phyloP scores from a whole-genome alignment of 2,113 vertebrate species.

The Siniperca chuatsi region DNA sequence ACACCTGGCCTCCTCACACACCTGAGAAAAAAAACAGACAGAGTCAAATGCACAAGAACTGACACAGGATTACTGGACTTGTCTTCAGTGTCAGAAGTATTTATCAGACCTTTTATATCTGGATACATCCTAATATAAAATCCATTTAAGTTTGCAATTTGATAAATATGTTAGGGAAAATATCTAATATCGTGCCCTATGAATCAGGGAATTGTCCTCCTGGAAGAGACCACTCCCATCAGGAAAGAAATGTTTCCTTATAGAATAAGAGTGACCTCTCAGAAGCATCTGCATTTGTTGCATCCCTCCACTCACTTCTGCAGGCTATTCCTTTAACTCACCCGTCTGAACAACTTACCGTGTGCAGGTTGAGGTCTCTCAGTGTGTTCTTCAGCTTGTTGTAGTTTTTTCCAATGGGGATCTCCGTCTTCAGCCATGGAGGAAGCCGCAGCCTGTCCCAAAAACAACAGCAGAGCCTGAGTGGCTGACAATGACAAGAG shows the following conservation, averaged over 20 bases:
- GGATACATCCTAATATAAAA: not conserved
- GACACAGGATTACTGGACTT: not conserved
- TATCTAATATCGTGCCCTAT: too few relatives aligned
- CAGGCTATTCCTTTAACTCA: not conserved
- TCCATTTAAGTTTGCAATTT: not conserved
- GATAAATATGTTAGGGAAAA: too few relatives aligned
- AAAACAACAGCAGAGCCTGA: slow-evolving; percentile 10
- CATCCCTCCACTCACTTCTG: not conserved
- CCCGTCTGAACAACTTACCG: slow-evolving; percentile 82
- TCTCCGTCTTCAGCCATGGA: slow-evolving; percentile 97
- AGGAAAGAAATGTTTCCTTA: too few relatives aligned
- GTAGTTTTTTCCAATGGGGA: slow-evolving; percentile 97
- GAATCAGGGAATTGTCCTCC: too few relatives aligned
- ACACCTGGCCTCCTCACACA: slow-evolving; percentile 97
- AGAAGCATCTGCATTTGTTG: not conserved
- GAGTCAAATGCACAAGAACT: not conserved
- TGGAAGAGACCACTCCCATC: too few relatives aligned
- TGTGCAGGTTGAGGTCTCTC: slow-evolving; percentile 94
- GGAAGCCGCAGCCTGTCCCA: slow-evolving; percentile 91
- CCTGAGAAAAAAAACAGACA: slow-evolving; percentile 79
- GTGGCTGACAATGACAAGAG: too few relatives aligned
- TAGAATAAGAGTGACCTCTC: too few relatives aligned
- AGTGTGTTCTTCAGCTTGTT: slow-evolving; percentile 95
- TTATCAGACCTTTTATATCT: not conserved
- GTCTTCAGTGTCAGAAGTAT: not conserved